Evolutionary conservation across 2,113 vertebrate species (phyloP).

Genomic region (Lamprotornis superbus): DNA sequence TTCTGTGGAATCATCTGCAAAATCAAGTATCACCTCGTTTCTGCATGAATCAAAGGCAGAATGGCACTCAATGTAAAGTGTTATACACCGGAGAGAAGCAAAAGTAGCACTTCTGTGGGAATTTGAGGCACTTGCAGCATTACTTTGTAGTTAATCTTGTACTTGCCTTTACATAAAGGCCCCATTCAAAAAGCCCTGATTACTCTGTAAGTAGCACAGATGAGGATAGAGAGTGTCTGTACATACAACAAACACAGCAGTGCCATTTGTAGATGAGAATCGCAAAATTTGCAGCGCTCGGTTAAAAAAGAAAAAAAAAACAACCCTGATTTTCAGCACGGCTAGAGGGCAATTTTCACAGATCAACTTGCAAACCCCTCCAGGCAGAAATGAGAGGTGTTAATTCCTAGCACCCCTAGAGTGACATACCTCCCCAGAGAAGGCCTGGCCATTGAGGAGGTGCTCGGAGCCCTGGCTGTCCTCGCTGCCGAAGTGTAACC

Average conservation of each 20-base stretch:
- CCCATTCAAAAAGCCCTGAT: neutral
- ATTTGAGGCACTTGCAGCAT: neutral
- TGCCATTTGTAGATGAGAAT: neutral
- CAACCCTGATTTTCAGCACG: neutral
- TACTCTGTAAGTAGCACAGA: neutral
- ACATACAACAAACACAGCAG: neutral
- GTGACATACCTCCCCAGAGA: slow-evolving; percentile 91
- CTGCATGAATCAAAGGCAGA: neutral
- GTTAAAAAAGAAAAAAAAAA: fast-evolving
- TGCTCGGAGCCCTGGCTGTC: slow-evolving; percentile 97
- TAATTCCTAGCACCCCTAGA: neutral
- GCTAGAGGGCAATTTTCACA: neutral
- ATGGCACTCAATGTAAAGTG: neutral
- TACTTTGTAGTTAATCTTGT: neutral
- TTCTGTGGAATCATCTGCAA: neutral
- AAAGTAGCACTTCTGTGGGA: neutral
- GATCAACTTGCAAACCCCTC: neutral
- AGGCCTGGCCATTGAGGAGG: slow-evolving; percentile 95
- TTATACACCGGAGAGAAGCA: neutral
- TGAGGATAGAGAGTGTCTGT: neutral
- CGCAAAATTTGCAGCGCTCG: too few relatives aligned
- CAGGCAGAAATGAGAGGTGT: neutral
- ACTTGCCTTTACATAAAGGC: neutral
- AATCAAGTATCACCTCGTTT: neutral
- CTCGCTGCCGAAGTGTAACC: slow-evolving; percentile 96